Evolutionary conservation across 2,888 invertebrate species (phyloP).

Genomic region (Epirrhoe alternata): DNA sequence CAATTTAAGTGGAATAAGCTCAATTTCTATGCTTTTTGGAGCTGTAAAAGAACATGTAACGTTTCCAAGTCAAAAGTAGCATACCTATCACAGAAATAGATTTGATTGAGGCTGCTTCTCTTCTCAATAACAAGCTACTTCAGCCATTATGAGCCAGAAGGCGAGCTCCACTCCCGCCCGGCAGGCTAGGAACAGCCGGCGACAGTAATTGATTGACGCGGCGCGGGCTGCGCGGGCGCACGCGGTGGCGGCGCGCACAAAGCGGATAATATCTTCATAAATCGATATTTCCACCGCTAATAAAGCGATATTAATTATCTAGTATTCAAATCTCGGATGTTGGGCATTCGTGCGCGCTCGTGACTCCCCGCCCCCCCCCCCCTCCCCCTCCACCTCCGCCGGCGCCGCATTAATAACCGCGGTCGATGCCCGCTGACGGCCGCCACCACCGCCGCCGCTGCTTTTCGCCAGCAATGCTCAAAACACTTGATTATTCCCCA

Average conservation of each 20-base stretch:
- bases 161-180: too few species aligned
- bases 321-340: conserved; percentile 81
- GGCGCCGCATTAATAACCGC: conserved; percentile 46
- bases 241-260: conserved; percentile 64
- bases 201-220: conserved; percentile 53
- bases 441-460: conserved; percentile 7
- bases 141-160: too few species aligned
- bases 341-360: conserved; percentile 72
- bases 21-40: too few species aligned
- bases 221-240: conserved; percentile 23
- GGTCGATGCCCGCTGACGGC: conserved; percentile 52
- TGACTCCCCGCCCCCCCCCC: conserved; percentile 55
- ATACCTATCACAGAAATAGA: too few species aligned
- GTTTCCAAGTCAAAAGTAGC: too few species aligned
- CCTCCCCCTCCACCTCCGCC: conserved; percentile 41
- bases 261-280: conserved; percentile 78
- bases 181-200: background rate
- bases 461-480: background rate
- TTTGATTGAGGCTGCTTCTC: too few species aligned
- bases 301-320: conserved; percentile 85
- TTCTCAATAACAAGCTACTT: too few species aligned
- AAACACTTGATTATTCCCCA: too few species aligned
- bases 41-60: too few species aligned
- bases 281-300: conserved; percentile 81
- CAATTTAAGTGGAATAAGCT: too few species aligned